These are phyloP conservation scores for Psylliodes chrysocephalus DNA, from an alignment of 2,888 invertebrate genomes.

Conservation along the genomic window DNA sequence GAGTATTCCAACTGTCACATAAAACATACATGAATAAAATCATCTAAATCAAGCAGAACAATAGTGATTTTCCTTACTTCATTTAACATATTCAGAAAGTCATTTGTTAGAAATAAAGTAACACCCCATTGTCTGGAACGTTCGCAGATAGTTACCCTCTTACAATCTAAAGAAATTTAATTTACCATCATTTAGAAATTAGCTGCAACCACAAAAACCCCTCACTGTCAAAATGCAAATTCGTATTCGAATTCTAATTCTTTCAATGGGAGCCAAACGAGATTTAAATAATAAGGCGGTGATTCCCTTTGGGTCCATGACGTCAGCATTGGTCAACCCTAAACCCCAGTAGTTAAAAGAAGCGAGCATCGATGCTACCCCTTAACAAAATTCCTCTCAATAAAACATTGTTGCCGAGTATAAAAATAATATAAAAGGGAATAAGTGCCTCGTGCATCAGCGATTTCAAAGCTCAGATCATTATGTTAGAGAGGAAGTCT, in stretches of 20 bases:
- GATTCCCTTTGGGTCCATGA: conserved; percentile 4
- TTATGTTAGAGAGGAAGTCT: no score
- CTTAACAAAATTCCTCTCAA: not conserved
- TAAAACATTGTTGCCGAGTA: not conserved
- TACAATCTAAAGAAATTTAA: conserved; percentile 6
- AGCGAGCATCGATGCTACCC: not conserved
- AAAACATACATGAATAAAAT: no score
- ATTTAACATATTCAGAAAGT: conserved; percentile 3
- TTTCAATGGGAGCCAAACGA: conserved; percentile 14
- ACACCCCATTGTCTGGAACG: conserved; percentile 2
- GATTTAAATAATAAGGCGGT: conserved; percentile 13
- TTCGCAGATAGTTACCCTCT: not conserved
- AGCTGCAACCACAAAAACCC: conserved; percentile 1
- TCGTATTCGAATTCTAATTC: conserved; percentile 3
- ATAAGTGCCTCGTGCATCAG: not conserved
- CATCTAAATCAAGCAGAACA: no score
- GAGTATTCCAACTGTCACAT: no score
- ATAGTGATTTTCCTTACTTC: not conserved
- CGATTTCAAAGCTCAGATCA: no score
- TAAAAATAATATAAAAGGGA: not conserved
- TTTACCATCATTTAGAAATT: conserved; percentile 15
- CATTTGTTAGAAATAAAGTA: conserved; percentile 2
- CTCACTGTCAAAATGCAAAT: conserved; percentile 8
- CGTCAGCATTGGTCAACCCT: conserved; percentile 29
- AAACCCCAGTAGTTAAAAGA: conserved; percentile 1